Evolutionary conservation across 2,888 invertebrate species (phyloP).

Genomic region (Podabrus alpinus): DNA sequence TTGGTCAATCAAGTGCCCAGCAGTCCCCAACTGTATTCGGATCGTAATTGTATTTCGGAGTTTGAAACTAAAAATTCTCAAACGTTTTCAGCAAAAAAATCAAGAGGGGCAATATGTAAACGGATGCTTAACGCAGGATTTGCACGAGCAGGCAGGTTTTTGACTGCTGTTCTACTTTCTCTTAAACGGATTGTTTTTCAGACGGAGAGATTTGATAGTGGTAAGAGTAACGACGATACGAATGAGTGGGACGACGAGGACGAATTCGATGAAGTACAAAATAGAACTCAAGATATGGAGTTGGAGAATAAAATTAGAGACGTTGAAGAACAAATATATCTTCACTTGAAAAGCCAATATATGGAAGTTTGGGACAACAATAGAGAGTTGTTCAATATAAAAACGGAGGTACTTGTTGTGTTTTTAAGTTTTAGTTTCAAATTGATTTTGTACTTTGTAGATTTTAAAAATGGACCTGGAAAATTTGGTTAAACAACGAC

Average conservation of each 20-base stretch:
- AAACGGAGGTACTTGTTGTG: background rate
- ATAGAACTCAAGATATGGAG: background rate
- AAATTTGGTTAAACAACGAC: background rate
- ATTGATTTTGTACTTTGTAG: background rate
- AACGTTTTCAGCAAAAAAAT: slow-evolving; percentile 69
- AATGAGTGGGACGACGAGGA: background rate
- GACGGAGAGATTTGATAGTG: too few relatives aligned
- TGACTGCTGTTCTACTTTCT: too few relatives aligned
- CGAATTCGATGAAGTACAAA: background rate
- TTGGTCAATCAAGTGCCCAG: slow-evolving; percentile 57
- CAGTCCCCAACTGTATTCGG: slow-evolving; percentile 55
- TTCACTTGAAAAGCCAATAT: background rate
- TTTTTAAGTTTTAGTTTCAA: background rate
- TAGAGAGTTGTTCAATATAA: background rate
- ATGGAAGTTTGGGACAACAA: background rate
- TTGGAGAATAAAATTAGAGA: background rate
- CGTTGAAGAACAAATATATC: background rate
- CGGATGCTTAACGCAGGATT: background rate
- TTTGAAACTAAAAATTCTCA: background rate
- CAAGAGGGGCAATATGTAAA: slow-evolving; percentile 76
- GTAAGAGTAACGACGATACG: too few relatives aligned
- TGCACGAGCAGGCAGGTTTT: background rate
- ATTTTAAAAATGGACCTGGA: background rate
- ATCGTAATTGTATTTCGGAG: slow-evolving; percentile 55
- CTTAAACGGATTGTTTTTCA: background rate